phyloP scores from a whole-genome alignment of 2,797 vertebrate genomes.

The Agapornis canus region DNA sequence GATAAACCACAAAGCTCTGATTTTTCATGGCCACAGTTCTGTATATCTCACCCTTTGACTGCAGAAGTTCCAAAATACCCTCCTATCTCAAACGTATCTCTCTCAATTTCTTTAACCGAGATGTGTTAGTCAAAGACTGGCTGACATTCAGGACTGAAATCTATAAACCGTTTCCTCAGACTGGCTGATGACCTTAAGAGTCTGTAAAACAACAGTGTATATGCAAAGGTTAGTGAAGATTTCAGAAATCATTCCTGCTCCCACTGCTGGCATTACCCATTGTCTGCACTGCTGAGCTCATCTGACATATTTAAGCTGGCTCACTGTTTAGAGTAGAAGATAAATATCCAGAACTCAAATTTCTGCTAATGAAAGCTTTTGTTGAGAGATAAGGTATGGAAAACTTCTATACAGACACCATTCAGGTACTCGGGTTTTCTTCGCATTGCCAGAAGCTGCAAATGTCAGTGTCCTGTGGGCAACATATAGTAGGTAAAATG shows the following conservation, averaged over 20 bases:
- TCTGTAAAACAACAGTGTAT: slow-evolving; percentile 30
- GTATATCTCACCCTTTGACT: neutral
- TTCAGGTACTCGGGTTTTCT: neutral
- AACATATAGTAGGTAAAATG: neutral
- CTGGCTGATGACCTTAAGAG: slow-evolving; percentile 66
- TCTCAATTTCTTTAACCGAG: neutral
- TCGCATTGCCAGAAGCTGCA: neutral
- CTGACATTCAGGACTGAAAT: slow-evolving; percentile 45
- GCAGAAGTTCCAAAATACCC: neutral
- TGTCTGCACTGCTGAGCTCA: slow-evolving; percentile 1
- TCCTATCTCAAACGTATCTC: neutral
- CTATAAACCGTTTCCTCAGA: slow-evolving; percentile 44
- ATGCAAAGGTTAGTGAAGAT: slow-evolving; percentile 68
- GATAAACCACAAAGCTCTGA: neutral
- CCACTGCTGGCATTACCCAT: slow-evolving; percentile 28
- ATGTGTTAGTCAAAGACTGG: neutral
- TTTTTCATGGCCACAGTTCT: neutral
- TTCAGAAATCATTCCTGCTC: slow-evolving; percentile 29
- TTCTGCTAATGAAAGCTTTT: neutral
- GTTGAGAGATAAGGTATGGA: neutral
- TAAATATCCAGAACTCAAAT: neutral
- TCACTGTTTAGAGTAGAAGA: neutral
- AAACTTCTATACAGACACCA: neutral
- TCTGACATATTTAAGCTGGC: neutral
- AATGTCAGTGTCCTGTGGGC: slow-evolving; percentile 38